Evolutionary conservation across 2,888 invertebrate species (phyloP).

Genomic region (Drosophila conformis): DNA sequence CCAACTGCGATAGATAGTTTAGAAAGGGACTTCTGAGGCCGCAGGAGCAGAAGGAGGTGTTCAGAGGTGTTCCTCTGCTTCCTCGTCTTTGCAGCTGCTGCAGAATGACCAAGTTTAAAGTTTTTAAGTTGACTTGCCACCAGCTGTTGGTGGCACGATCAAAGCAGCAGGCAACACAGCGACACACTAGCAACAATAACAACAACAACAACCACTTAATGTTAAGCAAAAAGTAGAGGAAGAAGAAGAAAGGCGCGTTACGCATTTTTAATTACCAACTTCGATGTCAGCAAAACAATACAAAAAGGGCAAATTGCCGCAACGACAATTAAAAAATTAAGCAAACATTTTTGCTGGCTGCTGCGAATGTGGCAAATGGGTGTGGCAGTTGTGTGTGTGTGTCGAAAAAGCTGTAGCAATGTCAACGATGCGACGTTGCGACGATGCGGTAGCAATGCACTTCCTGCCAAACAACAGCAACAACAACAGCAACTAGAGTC

Average conservation of each 20-base stretch:
- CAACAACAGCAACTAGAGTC: constrained; percentile 11
- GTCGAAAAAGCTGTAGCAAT: constrained; percentile 47
- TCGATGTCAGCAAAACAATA: constrained; percentile 40
- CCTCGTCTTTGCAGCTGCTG: not conserved
- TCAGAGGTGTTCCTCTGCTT: not conserved
- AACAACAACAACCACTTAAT: constrained; percentile 24
- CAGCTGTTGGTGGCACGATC: constrained; percentile 48
- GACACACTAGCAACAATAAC: constrained; percentile 11
- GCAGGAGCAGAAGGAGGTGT: not conserved
- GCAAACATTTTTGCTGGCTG: constrained; percentile 44
- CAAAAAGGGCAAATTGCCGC: constrained; percentile 29
- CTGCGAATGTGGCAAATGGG: constrained; percentile 45
- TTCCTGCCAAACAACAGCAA: constrained; percentile 58
- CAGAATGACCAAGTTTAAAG: not conserved
- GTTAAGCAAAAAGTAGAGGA: constrained; percentile 21
- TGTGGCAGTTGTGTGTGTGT: constrained; percentile 34
- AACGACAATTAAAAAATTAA: constrained; percentile 73
- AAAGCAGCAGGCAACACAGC: constrained; percentile 46
- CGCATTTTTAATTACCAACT: constrained; percentile 78
- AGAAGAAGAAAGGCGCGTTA: constrained; percentile 69
- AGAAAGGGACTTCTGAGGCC: not conserved
- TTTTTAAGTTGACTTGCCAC: not conserved
- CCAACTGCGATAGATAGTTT: not conserved
- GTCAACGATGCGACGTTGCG: constrained; percentile 68
- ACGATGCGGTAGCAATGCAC: constrained; percentile 54